A percentile compares a stretch with the other conserved stretches of the same genome.
Evolutionary conservation across 1,140 invertebrate genomes (phyloP).

Genomic region (Tachypleus tridentatus): DNA sequence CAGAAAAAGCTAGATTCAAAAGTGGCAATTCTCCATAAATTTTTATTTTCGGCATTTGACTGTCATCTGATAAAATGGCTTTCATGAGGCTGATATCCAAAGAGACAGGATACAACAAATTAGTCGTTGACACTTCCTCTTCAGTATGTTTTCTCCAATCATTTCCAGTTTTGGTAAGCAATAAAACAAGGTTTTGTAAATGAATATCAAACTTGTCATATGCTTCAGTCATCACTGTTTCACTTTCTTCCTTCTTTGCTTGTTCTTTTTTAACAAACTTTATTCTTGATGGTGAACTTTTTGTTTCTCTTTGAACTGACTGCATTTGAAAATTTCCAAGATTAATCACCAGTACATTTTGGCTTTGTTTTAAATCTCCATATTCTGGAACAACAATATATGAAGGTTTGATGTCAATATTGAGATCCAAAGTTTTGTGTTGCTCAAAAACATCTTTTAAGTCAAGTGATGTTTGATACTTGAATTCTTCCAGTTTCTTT

Average conservation of each 20-base stretch:
- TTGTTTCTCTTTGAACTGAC: slow-evolving; percentile 42
- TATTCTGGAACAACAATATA: slow-evolving; percentile 73
- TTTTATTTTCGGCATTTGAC: slow-evolving; percentile 53
- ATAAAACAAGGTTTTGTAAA: slow-evolving; percentile 48
- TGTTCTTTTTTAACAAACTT: slow-evolving; percentile 43
- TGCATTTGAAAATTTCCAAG: slow-evolving; percentile 63
- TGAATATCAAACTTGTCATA: slow-evolving; percentile 78
- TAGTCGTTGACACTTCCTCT: too few relatives aligned
- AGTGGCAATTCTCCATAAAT: slow-evolving; percentile 37
- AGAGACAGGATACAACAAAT: too few relatives aligned
- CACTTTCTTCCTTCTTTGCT: slow-evolving; percentile 50
- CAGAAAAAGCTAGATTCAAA: slow-evolving; percentile 38
- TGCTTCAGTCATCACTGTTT: slow-evolving; percentile 56
- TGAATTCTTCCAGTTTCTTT: slow-evolving; percentile 61
- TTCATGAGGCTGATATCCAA: slow-evolving; percentile 46
- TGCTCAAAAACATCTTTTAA: slow-evolving; percentile 84
- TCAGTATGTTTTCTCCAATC: too few relatives aligned
- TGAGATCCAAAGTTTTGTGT: slow-evolving; percentile 69
- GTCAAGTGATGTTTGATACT: slow-evolving; percentile 78
- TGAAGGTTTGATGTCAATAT: slow-evolving; percentile 73
- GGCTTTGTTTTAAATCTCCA: slow-evolving; percentile 50
- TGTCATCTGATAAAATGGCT: slow-evolving; percentile 77
- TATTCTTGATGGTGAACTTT: slow-evolving; percentile 36
- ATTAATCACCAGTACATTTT: slow-evolving; percentile 53
- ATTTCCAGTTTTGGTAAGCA: too few relatives aligned